A percentile compares a stretch with the other conserved stretches of the same genome.
Conservation (phyloP, 2,797 vertebrate species). For the Pristis pectinata region DNA sequence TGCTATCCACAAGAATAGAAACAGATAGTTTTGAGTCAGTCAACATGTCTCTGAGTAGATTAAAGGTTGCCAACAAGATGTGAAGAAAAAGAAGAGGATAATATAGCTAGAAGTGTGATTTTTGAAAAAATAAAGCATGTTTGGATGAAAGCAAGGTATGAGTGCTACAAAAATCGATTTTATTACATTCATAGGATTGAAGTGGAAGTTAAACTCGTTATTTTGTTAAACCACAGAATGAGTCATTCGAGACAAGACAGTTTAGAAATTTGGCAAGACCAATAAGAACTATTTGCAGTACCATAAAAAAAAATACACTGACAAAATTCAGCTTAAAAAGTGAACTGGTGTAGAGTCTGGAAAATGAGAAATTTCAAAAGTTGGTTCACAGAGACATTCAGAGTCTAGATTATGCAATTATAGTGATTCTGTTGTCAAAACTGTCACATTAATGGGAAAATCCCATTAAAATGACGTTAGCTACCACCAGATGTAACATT, state of each 20-base stretch:
- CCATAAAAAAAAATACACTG: neutral
- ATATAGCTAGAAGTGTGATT: no score
- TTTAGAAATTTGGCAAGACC: neutral
- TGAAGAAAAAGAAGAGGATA: no score
- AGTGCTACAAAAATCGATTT: neutral
- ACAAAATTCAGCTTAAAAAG: neutral
- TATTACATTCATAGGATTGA: neutral
- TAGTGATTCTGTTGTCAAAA: neutral
- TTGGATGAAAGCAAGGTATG: neutral
- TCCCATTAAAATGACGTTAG: neutral
- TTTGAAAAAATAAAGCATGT: no score
- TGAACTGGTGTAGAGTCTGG: neutral
- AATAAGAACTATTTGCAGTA: neutral
- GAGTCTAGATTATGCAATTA: neutral
- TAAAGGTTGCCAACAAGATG: no score
- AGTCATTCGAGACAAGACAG: neutral
- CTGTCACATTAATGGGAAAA: neutral
- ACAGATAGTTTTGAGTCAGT: no score
- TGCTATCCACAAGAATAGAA: no score
- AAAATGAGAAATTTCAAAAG: neutral
- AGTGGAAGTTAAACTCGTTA: neutral
- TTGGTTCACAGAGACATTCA: neutral
- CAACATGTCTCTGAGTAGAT: no score
- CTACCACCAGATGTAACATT: neutral
- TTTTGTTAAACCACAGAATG: neutral